Conservation (phyloP, 2,888 invertebrate genomes). For the Leucania comma region DNA sequence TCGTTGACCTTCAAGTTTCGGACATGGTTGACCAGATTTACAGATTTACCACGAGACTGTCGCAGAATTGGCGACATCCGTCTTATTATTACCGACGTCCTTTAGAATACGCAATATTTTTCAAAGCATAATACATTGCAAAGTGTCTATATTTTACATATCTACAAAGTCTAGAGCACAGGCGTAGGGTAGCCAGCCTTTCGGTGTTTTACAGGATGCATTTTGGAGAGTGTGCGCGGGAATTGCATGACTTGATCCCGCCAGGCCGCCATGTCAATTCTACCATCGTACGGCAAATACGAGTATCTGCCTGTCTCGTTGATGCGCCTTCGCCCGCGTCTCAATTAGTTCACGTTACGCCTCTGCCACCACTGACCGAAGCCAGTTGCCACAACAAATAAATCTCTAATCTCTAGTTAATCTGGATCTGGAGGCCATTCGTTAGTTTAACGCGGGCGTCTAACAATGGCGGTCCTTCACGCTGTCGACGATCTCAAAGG, state of each 20-base stretch:
- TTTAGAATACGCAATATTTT: not conserved
- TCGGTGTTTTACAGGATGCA: too few relatives aligned
- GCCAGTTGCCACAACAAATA: conserved; percentile 10
- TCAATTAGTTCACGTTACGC: too few relatives aligned
- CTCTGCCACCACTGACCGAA: not conserved
- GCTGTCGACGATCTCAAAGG: conserved; percentile 42
- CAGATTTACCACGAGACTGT: conserved; percentile 20
- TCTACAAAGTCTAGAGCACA: too few relatives aligned
- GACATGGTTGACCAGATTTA: conserved; percentile 22
- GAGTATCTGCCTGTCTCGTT: too few relatives aligned
- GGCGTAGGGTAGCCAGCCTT: too few relatives aligned
- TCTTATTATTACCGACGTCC: conserved; percentile 1
- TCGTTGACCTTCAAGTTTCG: conserved; percentile 42
- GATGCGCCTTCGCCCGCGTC: too few relatives aligned
- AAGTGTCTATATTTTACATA: too few relatives aligned
- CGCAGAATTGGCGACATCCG: conserved; percentile 12
- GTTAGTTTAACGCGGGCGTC: conserved; percentile 6
- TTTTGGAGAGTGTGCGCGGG: too few relatives aligned
- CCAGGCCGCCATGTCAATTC: too few relatives aligned
- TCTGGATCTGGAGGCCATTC: conserved; percentile 46
- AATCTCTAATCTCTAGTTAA: conserved; percentile 29
- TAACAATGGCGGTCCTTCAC: conserved; percentile 63
- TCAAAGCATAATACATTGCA: not conserved
- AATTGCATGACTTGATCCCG: too few relatives aligned
- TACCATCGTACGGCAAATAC: too few relatives aligned